These are phyloP conservation scores for Nomada ruficornis DNA, from an alignment of 2,888 invertebrate genomes.

Conservation along the genomic window DNA sequence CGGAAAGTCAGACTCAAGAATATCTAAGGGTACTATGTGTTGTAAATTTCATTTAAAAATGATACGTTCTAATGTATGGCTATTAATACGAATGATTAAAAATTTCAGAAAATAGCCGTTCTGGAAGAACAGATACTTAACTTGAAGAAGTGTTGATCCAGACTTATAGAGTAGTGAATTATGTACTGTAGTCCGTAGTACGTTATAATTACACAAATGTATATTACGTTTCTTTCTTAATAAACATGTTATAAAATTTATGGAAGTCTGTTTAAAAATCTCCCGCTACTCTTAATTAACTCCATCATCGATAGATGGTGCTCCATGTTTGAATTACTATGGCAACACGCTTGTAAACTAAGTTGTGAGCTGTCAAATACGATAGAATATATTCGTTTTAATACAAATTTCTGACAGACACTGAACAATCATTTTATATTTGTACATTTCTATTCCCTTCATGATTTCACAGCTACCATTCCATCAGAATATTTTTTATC, in stretches of 20 bases:
- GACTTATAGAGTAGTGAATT: constrained; percentile 25
- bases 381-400: neutral
- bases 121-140: constrained; percentile 67
- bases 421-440: neutral
- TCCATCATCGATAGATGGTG: constrained; percentile 16
- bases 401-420: constrained; percentile 4
- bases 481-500: neutral
- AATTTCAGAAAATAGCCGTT: constrained; percentile 69
- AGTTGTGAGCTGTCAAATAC: constrained; percentile 34
- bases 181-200: constrained; percentile 21
- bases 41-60: neutral
- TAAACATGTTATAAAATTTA: constrained; percentile 20
- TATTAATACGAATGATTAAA: constrained; percentile 9
- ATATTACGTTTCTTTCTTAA: constrained; percentile 31
- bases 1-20: constrained; percentile 71
- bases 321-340: constrained; percentile 48
- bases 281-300: neutral
- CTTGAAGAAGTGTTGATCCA: constrained; percentile 49
- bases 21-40: constrained; percentile 69
- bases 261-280: neutral
- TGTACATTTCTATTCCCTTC: neutral
- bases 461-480: neutral
- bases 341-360: constrained; percentile 50
- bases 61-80: neutral
- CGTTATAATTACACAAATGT: constrained; percentile 36